phyloP scores from a whole-genome alignment of 2,113 vertebrate species.

The Phycodurus eques region DNA sequence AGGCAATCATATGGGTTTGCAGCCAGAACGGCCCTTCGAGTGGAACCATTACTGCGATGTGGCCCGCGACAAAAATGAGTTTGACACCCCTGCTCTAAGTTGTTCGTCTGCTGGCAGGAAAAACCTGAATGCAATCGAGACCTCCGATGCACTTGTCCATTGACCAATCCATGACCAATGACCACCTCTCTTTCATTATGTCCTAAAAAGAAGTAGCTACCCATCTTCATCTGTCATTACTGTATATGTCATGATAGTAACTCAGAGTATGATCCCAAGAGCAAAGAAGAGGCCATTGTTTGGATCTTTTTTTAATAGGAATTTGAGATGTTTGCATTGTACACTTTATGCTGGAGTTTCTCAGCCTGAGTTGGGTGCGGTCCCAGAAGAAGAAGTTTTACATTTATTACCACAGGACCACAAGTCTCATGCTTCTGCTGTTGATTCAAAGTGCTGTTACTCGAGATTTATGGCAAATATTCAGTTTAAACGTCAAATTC shows the following conservation, averaged over 20 bases:
- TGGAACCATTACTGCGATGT: too few species aligned
- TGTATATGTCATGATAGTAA: slow-evolving; percentile 25
- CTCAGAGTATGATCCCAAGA: slow-evolving; percentile 20
- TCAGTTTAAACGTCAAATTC: slow-evolving; percentile 35
- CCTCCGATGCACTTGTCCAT: slow-evolving; percentile 45
- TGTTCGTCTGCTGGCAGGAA: slow-evolving; percentile 58
- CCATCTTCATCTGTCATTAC: neutral
- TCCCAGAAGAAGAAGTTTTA: slow-evolving; percentile 37
- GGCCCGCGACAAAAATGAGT: too few species aligned
- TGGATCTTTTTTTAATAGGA: slow-evolving; percentile 33
- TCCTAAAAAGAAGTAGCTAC: neutral
- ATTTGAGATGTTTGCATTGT: slow-evolving; percentile 16
- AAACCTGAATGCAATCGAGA: slow-evolving; percentile 51
- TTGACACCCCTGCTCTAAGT: slow-evolving; percentile 24
- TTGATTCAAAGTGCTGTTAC: slow-evolving; percentile 38
- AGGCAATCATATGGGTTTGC: too few species aligned
- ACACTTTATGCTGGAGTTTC: slow-evolving; percentile 13
- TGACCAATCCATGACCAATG: slow-evolving; percentile 32
- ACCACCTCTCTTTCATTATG: neutral
- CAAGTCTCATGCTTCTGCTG: slow-evolving; percentile 13
- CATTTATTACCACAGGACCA: slow-evolving; percentile 34
- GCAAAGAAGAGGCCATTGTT: slow-evolving; percentile 37
- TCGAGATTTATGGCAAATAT: slow-evolving; percentile 40
- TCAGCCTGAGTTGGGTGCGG: slow-evolving; percentile 38
- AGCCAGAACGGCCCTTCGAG: too few species aligned